Evolutionary conservation across 2,888 invertebrate genomes (phyloP).

Genomic region (Willowsia nigromaculata): DNA sequence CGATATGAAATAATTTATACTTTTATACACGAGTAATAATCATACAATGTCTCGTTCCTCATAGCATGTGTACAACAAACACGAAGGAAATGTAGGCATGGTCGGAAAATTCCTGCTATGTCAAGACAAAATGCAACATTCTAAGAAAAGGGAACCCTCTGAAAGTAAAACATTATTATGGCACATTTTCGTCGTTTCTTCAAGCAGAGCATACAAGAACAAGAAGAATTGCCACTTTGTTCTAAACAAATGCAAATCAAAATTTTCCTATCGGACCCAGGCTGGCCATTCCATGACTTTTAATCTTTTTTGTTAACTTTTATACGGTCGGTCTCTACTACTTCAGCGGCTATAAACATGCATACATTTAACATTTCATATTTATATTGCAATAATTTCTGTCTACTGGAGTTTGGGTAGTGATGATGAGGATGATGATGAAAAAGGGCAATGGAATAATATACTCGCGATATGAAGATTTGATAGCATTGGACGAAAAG

Average conservation of each 20-base stretch:
- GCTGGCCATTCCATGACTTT: conserved; percentile 33
- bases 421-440: conserved; percentile 9
- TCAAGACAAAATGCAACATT: background rate
- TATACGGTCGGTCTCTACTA: background rate
- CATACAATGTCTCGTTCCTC: conserved; percentile 2
- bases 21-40: background rate
- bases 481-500: background rate
- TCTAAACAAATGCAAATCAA: conserved; percentile 45
- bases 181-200: conserved; percentile 14
- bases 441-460: conserved; percentile 9
- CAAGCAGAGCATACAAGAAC: background rate
- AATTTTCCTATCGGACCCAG: conserved; percentile 28
- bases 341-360: background rate
- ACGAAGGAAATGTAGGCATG: conserved; percentile 14
- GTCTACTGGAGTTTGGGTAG: background rate
- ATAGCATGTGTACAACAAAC: background rate
- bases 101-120: background rate
- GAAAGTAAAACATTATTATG: background rate
- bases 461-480: conserved; percentile 22
- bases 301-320: conserved; percentile 29
- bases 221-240: background rate
- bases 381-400: conserved; percentile 30
- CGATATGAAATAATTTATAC: conserved; percentile 44
- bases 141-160: background rate
- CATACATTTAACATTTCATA: background rate